Evolutionary conservation across 2,113 vertebrate species (phyloP).

Genomic region (Neodontobutis hainanensis): DNA sequence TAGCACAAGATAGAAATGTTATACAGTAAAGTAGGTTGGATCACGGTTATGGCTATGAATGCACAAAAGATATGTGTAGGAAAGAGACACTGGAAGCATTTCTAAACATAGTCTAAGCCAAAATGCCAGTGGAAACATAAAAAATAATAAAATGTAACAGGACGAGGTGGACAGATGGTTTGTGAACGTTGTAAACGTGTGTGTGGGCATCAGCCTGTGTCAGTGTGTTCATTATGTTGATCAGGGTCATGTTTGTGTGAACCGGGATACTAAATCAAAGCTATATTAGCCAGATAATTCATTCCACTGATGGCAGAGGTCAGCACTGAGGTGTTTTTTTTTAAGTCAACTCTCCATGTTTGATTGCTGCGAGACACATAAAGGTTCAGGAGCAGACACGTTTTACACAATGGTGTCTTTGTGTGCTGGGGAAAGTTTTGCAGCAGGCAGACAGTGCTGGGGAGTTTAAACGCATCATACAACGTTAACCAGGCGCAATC

Average conservation of each 20-base stretch:
- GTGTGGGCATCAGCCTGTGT: conserved; percentile 42
- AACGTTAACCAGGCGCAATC: conserved; percentile 75
- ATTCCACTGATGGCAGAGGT: conserved; percentile 68
- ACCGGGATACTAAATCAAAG: conserved; percentile 75
- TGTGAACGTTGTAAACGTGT: neutral
- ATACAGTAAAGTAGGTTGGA: too few species aligned
- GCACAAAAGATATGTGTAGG: too few species aligned
- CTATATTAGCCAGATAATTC: conserved; percentile 72
- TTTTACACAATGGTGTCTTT: conserved; percentile 72
- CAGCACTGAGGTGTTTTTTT: conserved; percentile 69
- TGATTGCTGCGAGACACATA: conserved; percentile 64
- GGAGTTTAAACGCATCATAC: conserved; percentile 78
- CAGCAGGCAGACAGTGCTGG: conserved; percentile 36
- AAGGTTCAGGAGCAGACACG: conserved; percentile 65
- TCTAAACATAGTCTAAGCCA: too few species aligned
- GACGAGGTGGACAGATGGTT: conserved; percentile 28
- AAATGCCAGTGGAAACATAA: too few species aligned
- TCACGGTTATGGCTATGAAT: too few species aligned
- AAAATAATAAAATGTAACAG: neutral
- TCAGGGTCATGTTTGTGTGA: conserved; percentile 76
- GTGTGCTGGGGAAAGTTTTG: conserved; percentile 60
- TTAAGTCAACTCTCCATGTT: conserved; percentile 47
- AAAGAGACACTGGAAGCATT: too few species aligned
- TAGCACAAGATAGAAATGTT: too few species aligned
- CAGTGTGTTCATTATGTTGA: conserved; percentile 68